Base-by-base conservation (phyloP, 2,888 invertebrate genomes). In the Tetranychus piercei region DNA sequence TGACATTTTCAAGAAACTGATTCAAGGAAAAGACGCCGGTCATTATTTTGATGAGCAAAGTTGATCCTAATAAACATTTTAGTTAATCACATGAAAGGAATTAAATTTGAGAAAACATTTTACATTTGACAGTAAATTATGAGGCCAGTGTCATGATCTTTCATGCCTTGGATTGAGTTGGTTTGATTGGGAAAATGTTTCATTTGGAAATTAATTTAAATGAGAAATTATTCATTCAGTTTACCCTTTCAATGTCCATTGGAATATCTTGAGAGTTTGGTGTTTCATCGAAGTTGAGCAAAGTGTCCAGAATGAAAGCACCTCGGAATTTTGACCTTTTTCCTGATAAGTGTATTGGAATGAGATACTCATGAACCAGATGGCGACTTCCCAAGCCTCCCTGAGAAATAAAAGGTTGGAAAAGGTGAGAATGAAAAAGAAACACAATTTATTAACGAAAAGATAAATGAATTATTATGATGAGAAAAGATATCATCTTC, bases 301-400 rank as follows among this genome's bases (percentile, higher is more conserved):
- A 79, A 23, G 81, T 81, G 77, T 82, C 82, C 77, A 82, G 77
- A 44, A 82, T 81, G 74, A 80, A 81, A 4, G 76, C 76, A 43
- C 76, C 76, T 22, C n/a, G 43, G 20, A 71, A 69, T 34, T 23
- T 69, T 8, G 69, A 20, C 69, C 69, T 69, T 20, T 20, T 20
- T 6, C 69, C 69, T 1, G 69, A 69, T 69, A 69, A 67, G 34
- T 79, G 77, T n/a, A 78, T 77, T 4, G 79, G 79, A 74, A 80
- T 80, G 69, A 81, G 76, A 73, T 80, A 81, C 43, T 81, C 80
- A 74, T 80, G 79, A n/a, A 81, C 80, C 76, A 81, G 81, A 18
- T 79, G 79, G 65, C 80, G 78, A 65, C 80, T 80, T 11, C 81
- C 81, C 76, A 80, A 78, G 71, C 79, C 79, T 67, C 82, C 78